Base-by-base conservation (phyloP, 1,140 invertebrate genomes). In the Dendrolimus punctatus region DNA sequence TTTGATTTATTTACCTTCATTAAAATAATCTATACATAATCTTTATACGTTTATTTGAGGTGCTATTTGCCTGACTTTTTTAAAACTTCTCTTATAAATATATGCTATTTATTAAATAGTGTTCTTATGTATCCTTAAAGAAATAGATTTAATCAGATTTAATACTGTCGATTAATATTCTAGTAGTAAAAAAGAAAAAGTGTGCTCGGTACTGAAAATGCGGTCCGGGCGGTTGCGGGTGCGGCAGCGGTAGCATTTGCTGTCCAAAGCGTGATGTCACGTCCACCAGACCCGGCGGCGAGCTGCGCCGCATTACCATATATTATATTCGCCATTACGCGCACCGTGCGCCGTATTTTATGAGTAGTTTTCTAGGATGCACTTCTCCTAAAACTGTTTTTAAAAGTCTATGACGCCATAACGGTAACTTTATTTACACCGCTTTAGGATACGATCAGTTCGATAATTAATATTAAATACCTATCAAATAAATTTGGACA, bases 321-420 rank as follows among this genome's bases (percentile, higher is more conserved):
- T 73, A 84, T 85, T 84, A 85, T 84, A 81, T 81, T 81, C 76
- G 69, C 77, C 72, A 76, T 81, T 78, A 80, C 77, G 73, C 70
- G 63, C 68, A 71, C 23, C 23, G 23, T 23, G 66, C 65, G 63
- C 62, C 57, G 74, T 77, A 73, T 65, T 76, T 81, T 80, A 73
- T 71, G 64, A 64, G 53, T 65, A 72, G 66, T 76, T 77, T 75
- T 77, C 71, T 65, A 76, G 73, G 58, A 66, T 67, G 68, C 58
- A 63, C 65, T 62, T 63, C 62, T 60, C 44, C 53, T 39, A 53
- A 57, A 58, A 66, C 54, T 64, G 46, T 23, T 54, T n/a, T 64
- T 58, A 37, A 46, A 6, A 5, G 38, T 46, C 46, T 46, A 37
- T 46, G 7, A 46, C 36, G 44, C 46, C 4, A 37, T 46, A 46